Evolutionary conservation across 2,888 invertebrate species (phyloP).

Genomic region (Anthophora plumipes): DNA sequence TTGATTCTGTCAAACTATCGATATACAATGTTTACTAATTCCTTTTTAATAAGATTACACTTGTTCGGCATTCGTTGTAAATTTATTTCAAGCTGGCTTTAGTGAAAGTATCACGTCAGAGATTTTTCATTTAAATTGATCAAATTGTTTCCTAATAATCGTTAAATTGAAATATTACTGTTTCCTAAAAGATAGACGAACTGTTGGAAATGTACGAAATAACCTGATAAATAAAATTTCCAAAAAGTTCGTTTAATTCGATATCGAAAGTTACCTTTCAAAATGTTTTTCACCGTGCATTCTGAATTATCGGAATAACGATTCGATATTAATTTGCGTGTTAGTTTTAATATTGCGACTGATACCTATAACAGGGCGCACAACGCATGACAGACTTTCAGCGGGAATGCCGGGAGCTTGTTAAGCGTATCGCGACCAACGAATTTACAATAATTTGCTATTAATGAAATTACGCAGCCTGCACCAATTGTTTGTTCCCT

Average conservation of each 20-base stretch:
- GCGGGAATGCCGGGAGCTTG: conserved; percentile 39
- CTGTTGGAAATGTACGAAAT: too few species aligned
- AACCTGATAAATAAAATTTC: too few species aligned
- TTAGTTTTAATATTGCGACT: conserved; percentile 19
- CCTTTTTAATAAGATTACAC: conserved; percentile 16
- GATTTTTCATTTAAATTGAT: too few species aligned
- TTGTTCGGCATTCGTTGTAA: neutral
- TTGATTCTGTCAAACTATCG: conserved; percentile 18
- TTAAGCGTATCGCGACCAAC: conserved; percentile 45
- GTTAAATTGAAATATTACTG: too few species aligned
- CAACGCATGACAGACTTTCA: conserved; percentile 28
- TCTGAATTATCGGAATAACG: neutral
- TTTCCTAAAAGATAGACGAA: too few species aligned
- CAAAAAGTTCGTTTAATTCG: neutral
- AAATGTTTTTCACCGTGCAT: neutral
- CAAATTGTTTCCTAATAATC: too few species aligned
- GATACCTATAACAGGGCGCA: conserved; percentile 2
- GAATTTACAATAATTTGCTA: conserved; percentile 72
- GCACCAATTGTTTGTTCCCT: conserved; percentile 54
- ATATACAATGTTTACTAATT: conserved; percentile 30
- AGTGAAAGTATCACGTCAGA: too few species aligned
- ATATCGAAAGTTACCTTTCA: neutral
- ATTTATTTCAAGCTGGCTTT: neutral
- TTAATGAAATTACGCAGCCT: conserved; percentile 65
- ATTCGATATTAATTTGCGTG: conserved; percentile 27